These are phyloP conservation scores for Micoletzkya japonica DNA, from an alignment of 2,888 invertebrate genomes.

Conservation along the genomic window DNA sequence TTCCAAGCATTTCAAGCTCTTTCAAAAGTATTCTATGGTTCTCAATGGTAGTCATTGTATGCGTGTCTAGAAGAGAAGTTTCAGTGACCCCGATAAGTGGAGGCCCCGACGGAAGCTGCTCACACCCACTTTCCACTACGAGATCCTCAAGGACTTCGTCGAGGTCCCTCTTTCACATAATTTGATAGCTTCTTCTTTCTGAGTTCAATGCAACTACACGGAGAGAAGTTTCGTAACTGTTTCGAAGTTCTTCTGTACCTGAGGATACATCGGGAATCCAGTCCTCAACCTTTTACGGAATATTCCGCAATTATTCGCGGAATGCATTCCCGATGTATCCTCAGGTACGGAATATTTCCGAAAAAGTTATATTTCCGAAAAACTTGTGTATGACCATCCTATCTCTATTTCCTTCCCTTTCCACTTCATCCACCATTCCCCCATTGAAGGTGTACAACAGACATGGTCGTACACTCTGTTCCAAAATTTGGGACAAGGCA, in stretches of 20 bases:
- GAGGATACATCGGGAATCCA: too few species aligned
- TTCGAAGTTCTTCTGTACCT: too few species aligned
- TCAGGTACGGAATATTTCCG: too few species aligned
- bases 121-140: conserved; percentile 68
- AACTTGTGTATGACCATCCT: too few species aligned
- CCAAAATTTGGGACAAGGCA: conserved; percentile 49
- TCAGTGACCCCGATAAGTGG: conserved; percentile 66
- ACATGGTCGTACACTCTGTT: conserved; percentile 63
- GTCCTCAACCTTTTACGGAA: too few species aligned
- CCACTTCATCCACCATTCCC: neutral
- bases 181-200: too few species aligned
- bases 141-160: conserved; percentile 67
- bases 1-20: too few species aligned
- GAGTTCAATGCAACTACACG: too few species aligned
- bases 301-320: too few species aligned
- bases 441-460: conserved; percentile 65
- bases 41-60: neutral
- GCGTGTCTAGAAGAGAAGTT: conserved; percentile 17
- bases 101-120: conserved; percentile 65
- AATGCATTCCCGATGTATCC: too few species aligned
- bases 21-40: neutral
- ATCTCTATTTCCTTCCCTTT: neutral
- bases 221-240: too few species aligned
- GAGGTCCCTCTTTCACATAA: conserved; percentile 38
- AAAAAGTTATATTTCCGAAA: too few species aligned